These are phyloP conservation scores for Mus pahari DNA, from an alignment of 2,113 vertebrate genomes.

Conservation along the genomic window DNA sequence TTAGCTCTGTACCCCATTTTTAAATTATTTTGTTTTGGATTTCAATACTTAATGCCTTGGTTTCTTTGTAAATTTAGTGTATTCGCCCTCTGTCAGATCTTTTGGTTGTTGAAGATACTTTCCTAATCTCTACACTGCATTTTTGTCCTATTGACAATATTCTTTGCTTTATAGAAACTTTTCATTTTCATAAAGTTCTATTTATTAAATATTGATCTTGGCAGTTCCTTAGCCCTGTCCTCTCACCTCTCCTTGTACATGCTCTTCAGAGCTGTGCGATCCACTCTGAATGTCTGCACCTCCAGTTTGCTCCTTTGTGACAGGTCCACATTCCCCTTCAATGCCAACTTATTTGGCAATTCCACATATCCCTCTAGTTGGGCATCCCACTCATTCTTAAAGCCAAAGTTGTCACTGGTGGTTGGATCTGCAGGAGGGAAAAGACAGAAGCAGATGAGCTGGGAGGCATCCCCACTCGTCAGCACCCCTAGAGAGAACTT, in stretches of 20 bases:
- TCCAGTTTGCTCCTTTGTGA: conserved; percentile 75
- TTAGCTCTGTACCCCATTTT: no score
- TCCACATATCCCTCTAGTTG: conserved; percentile 66
- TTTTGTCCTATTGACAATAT: no score
- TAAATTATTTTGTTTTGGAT: no score
- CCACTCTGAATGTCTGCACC: conserved; percentile 75
- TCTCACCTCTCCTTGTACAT: conserved; percentile 81
- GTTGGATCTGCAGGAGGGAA: conserved; percentile 67
- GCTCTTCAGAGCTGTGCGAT: conserved; percentile 30
- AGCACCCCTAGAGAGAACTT: background rate
- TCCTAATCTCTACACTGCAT: no score
- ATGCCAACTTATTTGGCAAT: background rate
- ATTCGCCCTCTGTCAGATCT: no score
- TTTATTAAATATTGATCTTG: no score
- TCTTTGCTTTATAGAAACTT: no score
- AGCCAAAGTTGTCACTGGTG: conserved; percentile 71
- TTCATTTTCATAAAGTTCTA: no score
- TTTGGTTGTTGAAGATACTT: no score
- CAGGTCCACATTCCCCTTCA: background rate
- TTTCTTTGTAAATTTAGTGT: no score
- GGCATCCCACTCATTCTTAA: conserved; percentile 69
- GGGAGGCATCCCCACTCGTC: accelerated
- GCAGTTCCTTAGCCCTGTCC: background rate
- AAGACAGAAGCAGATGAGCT: background rate
- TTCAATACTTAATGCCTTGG: no score